Base-by-base conservation (phyloP, 2,113 vertebrate species). In the Azemiops feae region DNA sequence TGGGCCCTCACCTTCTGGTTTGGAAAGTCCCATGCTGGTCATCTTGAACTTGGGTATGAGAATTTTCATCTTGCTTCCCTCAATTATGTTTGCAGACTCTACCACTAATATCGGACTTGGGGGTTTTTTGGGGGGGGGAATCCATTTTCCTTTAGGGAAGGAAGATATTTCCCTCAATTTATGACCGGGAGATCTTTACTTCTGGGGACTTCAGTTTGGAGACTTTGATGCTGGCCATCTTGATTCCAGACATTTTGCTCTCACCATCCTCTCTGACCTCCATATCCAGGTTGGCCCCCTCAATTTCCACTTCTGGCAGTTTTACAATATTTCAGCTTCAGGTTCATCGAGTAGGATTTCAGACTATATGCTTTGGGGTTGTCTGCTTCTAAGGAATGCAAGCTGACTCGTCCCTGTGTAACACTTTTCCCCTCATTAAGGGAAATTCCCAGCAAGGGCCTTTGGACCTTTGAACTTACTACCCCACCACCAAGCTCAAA, bases 171-270 rank as follows among this genome's bases (percentile, higher is more conserved):
- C 43, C 14, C 55, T 94, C 22, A 0, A 43, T 57, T 20, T 91
- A 90, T 0, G 88, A 58, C n/a, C 87, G 7, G 0, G 45, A 18
- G 3, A 43, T 10, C 0, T 74, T 91, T 30, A 34, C 25, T 20
- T 90, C 5, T 0, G 74, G 12, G 6, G 60, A 2, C 0, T 92
- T 89, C 6, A 53, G 64, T 0, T 55, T 9, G 0, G 90, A 52
- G 11, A 85, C 20, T 25, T 85, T 85, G 7, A 91, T 16, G 18
- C 90, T 45, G 0, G 95, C 95, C 91, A 96, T 94, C 88, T 92
- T 94, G 6, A 96, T 92, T 45, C 92, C 95, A 34, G 95, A 93
- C 94, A 96, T 94, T 87, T 95, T 97, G 89, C 96, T 93, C 64
- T 95, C 92, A 7, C 90, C 69, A 10, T 57, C 90, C 91, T 30